phyloP scores from a whole-genome alignment of 2,113 vertebrate species.

The Motacilla tschutschensis region DNA sequence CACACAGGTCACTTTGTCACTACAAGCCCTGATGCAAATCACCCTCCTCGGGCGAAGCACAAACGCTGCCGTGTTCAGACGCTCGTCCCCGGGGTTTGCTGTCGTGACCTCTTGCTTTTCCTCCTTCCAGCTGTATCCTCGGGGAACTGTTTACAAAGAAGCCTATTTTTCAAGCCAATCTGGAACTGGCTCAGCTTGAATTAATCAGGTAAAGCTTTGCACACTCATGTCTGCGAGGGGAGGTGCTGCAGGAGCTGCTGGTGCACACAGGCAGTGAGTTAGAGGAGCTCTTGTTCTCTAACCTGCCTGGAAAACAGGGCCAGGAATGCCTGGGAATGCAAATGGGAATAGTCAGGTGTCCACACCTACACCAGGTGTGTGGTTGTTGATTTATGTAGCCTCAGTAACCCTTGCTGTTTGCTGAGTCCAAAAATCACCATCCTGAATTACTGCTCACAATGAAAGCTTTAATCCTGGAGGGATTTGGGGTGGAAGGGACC shows the following conservation, averaged over 20 bases:
- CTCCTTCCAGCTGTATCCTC: constrained; percentile 88
- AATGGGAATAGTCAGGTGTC: background rate
- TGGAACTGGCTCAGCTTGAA: constrained; percentile 96
- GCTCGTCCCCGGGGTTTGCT: constrained; percentile 31
- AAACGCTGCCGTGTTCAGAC: background rate
- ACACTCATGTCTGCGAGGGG: constrained; percentile 19
- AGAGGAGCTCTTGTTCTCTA: background rate
- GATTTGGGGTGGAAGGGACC: background rate
- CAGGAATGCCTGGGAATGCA: background rate
- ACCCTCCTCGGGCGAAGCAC: constrained; percentile 26
- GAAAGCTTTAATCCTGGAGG: background rate
- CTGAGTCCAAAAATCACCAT: background rate
- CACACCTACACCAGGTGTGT: rapidly evolving
- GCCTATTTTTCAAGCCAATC: constrained; percentile 98
- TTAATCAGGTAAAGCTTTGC: constrained; percentile 87
- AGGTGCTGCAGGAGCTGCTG: constrained; percentile 22
- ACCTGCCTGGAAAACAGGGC: background rate
- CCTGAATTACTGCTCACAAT: rapidly evolving
- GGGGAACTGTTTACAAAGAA: constrained; percentile 98
- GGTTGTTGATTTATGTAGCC: background rate
- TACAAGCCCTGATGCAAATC: constrained; percentile 55
- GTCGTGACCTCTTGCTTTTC: constrained; percentile 63
- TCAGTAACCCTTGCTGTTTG: background rate
- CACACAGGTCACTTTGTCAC: constrained; percentile 44
- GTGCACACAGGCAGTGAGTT: background rate